Evolutionary conservation across 2,797 vertebrate genomes (phyloP), one percentile per base, ranked within the genome.

Genomic region (Anisognathus igniventris): DNA sequence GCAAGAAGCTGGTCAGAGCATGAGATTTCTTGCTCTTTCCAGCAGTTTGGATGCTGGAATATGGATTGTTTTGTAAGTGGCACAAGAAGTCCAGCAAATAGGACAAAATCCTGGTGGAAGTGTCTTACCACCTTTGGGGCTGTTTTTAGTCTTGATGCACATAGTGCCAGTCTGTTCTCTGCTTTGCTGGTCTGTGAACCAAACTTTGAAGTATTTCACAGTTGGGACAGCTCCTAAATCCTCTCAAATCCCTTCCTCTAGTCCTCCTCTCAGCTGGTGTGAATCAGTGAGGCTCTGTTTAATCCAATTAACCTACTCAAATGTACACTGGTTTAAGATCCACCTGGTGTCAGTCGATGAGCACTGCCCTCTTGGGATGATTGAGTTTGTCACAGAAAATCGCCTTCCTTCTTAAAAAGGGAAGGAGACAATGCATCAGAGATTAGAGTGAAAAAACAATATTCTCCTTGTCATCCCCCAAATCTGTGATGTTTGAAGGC

Each of bases 1-100:
- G 21, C 44, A 84, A 72, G 39, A 71, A 67, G 25, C 40, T 71
- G n/a, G 16, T 71, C 14, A 62, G 57, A 77, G 14, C n/a, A 40
- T 0, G 0, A 4, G 1, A 54, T 77, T 50, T 71, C 1, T 0
- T 65, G 16, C 10, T 48, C 15, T 72, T 91, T 75, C 37, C 33
- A 81, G 40, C 42, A 56, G 7, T 57, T 64, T 77, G 44, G 51
- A 35, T 57, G 8, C 48, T 89, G 48, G 50, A 72, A 72, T 42
- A 31, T 23, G 24, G 14, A 27, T 35, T 39, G 30, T 31, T 57
- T 82, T 90, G 24, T 82, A 81, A 56, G 22, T 42, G 51, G 44
- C 37, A 62, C 22, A 58, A 45, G 0, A 2, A 54, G 12, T 33
- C n/a, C 53, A 64, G 44, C 8, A 65, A 82, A 37, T 10, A 67